Conservation (phyloP, 2,797 vertebrate genomes). For the Microcaecilia unicolor region DNA sequence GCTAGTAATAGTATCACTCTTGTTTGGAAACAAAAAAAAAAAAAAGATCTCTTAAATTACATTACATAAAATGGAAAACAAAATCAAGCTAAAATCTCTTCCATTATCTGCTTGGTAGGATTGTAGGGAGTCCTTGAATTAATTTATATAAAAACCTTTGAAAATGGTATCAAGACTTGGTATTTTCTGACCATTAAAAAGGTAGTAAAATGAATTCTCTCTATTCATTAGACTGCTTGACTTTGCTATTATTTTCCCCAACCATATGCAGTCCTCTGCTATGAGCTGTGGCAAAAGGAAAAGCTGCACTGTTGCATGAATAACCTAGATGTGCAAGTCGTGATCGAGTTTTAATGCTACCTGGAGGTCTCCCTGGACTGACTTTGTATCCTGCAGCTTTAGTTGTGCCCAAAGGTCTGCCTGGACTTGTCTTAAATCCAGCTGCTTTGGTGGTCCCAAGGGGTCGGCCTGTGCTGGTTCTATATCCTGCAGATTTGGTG, state of each 20-base stretch:
- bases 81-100: no score
- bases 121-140: no score
- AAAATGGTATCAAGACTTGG: conserved; percentile 37
- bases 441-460: conserved; percentile 94
- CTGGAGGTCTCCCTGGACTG: conserved; percentile 91
- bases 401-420: conserved; percentile 90
- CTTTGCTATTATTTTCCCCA: conserved; percentile 72
- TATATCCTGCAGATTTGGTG: conserved; percentile 92
- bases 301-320: conserved; percentile 78
- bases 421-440: conserved; percentile 96
- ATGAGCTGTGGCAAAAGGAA: conserved; percentile 82
- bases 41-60: no score
- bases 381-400: conserved; percentile 96
- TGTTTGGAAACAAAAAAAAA: no score
- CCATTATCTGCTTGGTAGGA: no score
- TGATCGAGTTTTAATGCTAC: conserved; percentile 94
- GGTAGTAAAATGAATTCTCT: conserved; percentile 20
- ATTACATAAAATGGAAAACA: no score
- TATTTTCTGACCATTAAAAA: no score
- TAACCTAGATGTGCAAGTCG: conserved; percentile 88
- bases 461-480: conserved; percentile 94
- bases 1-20: no score
- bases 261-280: conserved; percentile 71
- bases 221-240: conserved; percentile 75
- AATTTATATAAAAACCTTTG: conserved; percentile 29